Evolutionary conservation across 2,888 invertebrate genomes (phyloP).

Genomic region (Agrenia bidenticulata): DNA sequence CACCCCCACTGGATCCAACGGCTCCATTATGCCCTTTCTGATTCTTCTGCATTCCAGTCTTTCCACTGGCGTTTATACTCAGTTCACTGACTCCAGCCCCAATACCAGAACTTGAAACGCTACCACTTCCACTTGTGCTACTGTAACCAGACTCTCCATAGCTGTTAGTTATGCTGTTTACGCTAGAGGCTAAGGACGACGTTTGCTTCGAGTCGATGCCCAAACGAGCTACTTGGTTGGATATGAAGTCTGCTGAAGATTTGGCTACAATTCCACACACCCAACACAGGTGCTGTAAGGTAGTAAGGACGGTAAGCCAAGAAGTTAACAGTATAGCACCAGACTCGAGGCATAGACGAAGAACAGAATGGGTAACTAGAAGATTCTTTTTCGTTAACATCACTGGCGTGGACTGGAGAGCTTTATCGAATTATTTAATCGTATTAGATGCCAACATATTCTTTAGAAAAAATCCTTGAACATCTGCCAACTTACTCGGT

Average conservation of each 20-base stretch:
- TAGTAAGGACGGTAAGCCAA: slow-evolving; percentile 94
- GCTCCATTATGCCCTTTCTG: slow-evolving; percentile 45
- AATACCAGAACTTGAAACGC: slow-evolving; percentile 28
- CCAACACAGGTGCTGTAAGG: slow-evolving; percentile 70
- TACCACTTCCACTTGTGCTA: slow-evolving; percentile 19
- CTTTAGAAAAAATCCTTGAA: too few species aligned
- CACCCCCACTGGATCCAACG: slow-evolving; percentile 46
- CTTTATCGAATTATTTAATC: slow-evolving; percentile 8
- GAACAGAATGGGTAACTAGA: slow-evolving; percentile 89
- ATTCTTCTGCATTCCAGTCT: slow-evolving; percentile 24
- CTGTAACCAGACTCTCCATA: slow-evolving; percentile 28
- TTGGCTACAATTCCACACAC: slow-evolving; percentile 51
- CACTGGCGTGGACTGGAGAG: slow-evolving; percentile 63
- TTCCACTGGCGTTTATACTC: slow-evolving; percentile 10
- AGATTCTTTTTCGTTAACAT: slow-evolving; percentile 98
- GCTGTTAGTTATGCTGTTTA: slow-evolving; percentile 11
- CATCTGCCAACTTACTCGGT: slow-evolving; percentile 40
- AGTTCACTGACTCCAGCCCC: slow-evolving; percentile 33
- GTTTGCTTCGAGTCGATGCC: slow-evolving; percentile 30
- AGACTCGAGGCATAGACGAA: slow-evolving; percentile 86
- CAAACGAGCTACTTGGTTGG: slow-evolving; percentile 26
- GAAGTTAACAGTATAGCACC: slow-evolving; percentile 88
- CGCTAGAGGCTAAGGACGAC: slow-evolving; percentile 18
- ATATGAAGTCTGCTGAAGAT: slow-evolving; percentile 49
- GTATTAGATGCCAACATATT: too few species aligned